phyloP scores from a whole-genome alignment of 2,113 vertebrate genomes.

The pig (Sus scrofa) region DNA sequence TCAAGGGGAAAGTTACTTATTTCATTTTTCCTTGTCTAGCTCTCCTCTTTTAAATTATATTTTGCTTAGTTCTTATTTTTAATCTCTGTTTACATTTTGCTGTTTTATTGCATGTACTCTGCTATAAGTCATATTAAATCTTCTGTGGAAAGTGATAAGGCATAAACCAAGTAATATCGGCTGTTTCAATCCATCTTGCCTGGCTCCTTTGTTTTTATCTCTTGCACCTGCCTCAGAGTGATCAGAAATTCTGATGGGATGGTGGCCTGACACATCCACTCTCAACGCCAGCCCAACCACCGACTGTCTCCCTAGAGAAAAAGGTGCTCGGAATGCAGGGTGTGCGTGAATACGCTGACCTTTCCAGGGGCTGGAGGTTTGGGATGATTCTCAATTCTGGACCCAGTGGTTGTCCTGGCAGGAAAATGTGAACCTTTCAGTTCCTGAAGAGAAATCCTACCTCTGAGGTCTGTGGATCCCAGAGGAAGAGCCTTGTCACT shows the following conservation, averaged over 20 bases:
- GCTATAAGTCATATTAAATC: constrained; percentile 46
- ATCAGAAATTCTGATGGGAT: constrained; percentile 8
- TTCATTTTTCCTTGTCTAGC: not conserved
- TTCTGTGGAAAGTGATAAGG: constrained; percentile 46
- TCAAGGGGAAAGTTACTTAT: not conserved
- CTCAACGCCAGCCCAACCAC: not conserved
- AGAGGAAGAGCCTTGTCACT: not conserved
- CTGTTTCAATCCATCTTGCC: not conserved
- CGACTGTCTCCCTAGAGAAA: not conserved
- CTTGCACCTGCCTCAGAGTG: not conserved
- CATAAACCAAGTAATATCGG: not conserved
- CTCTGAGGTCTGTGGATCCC: not conserved
- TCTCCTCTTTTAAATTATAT: constrained; percentile 26
- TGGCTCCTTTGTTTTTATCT: constrained; percentile 11
- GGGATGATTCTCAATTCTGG: not conserved
- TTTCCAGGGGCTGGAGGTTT: not conserved
- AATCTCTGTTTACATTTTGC: constrained; percentile 57
- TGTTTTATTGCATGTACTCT: constrained; percentile 12
- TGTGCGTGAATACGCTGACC: not conserved
- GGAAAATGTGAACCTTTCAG: not conserved
- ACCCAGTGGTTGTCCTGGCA: not conserved
- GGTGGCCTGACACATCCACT: not conserved
- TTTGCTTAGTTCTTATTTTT: constrained; percentile 9
- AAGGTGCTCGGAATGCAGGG: not conserved
- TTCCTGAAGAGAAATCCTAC: not conserved